Base-by-base conservation (phyloP, 1,140 invertebrate species). In the Eubasilissa regina region DNA sequence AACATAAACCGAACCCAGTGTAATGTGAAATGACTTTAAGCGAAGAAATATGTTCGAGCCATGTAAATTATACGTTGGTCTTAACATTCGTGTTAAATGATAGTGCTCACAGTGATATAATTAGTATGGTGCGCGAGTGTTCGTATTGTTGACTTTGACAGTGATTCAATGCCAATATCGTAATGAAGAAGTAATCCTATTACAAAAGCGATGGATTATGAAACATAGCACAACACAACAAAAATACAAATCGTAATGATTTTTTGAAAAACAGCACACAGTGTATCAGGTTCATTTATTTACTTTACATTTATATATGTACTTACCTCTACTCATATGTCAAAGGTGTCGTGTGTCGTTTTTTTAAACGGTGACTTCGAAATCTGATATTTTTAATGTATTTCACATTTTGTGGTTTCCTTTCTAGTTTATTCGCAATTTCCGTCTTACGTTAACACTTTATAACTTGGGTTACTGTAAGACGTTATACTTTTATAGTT, bases 381-480 rank as follows among this genome's bases (percentile, higher is more conserved):
- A 70, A 70, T 70, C 15, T 48, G n/a, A 70, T 70, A 45, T 17
- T n/a, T 11, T 19, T 1, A 10, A 21, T 13, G 13, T 21, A 55
- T 15, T 73, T 53, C 68, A 53, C 47, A 53, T 70, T 70, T 55
- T 53, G 68, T 35, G 68, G 68, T 73, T 73, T 73, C 25, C 51
- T 53, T 73, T 73, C 68, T 35, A 55, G 13, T 73, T 35, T 19
- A 3, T 55, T 21, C 12, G 48, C n/a, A n/a, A 60, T n/a, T 60
- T 60, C 10, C 12, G 12, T 60, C 12, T 21, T 60, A 60, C 17
- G 4, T 51, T 51, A 35, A 35, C 25, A 3, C 25, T 3, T 35
- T 35, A 3, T 3, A 35, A 6, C 25, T 6, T 35, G 25, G 25
- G 25, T 35, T 35, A 6, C 25, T 6, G 25, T 3, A 35, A 35